These are phyloP conservation scores for Pelagia noctiluca DNA, from an alignment of 30 jellyfish, hydroid and myxozoan species.

Conservation along the genomic window DNA sequence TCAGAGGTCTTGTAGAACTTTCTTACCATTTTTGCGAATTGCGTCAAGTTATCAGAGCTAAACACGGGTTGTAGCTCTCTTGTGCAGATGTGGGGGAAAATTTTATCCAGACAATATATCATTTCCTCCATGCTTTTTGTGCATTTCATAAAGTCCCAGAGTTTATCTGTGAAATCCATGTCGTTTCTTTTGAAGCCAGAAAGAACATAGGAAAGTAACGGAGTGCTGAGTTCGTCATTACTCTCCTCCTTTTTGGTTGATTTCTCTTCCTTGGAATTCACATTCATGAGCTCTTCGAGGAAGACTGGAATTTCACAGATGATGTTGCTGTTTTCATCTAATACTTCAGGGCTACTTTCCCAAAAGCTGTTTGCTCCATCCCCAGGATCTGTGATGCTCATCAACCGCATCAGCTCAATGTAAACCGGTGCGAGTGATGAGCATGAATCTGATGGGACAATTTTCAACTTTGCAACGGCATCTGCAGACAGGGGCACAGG, in stretches of 20 bases:
- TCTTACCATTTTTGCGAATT: constrained; percentile 55
- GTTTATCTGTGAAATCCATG: constrained; percentile 60
- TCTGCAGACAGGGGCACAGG: constrained; percentile 66
- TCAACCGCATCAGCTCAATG: constrained; percentile 53
- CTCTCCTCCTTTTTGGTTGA: background rate
- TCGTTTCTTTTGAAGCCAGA: constrained; percentile 52
- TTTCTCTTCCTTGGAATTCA: constrained; percentile 16
- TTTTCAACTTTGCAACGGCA: constrained; percentile 48
- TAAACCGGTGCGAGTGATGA: constrained; percentile 46
- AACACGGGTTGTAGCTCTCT: constrained; percentile 71
- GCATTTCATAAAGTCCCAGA: constrained; percentile 59
- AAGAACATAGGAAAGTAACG: constrained; percentile 41
- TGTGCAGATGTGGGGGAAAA: constrained; percentile 62
- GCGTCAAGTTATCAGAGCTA: constrained; percentile 37
- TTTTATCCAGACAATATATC: constrained; percentile 6
- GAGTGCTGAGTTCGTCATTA: constrained; percentile 3
- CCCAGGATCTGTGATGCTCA: constrained; percentile 31
- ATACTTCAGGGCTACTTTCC: background rate
- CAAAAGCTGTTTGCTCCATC: constrained; percentile 3
- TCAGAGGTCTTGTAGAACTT: constrained; percentile 53
- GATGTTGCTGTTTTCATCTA: background rate
- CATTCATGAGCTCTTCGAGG: constrained; percentile 34
- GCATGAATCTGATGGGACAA: constrained; percentile 55
- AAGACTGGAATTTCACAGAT: constrained; percentile 21
- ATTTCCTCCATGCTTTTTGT: constrained; percentile 41